phyloP scores from a whole-genome alignment of 53 echinoderm and acorn worm genomes.

The Mesocentrotus franciscanus region DNA sequence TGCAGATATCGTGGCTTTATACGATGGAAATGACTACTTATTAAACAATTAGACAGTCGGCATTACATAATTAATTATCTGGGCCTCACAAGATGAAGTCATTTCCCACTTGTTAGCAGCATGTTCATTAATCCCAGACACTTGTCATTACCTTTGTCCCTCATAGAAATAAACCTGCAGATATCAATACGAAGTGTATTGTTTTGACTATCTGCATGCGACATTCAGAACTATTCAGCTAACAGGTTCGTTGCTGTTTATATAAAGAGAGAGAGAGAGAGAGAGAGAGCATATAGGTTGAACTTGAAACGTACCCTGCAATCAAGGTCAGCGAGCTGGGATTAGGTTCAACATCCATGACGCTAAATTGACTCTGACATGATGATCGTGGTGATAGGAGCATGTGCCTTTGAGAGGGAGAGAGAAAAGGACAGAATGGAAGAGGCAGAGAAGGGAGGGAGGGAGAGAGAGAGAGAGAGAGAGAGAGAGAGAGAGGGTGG shows the following conservation, averaged over 20 bases:
- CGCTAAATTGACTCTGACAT: slow-evolving; percentile 28
- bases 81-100: background rate
- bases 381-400: background rate
- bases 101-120: background rate
- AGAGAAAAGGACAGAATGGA: background rate
- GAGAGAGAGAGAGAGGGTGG: background rate
- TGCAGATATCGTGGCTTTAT: no score
- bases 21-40: background rate
- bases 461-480: background rate
- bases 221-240: background rate
- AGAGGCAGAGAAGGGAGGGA: background rate
- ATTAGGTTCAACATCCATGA: background rate
- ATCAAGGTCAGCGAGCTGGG: background rate
- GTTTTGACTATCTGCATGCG: background rate
- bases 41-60: background rate
- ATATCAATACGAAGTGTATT: background rate
- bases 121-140: background rate
- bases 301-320: slow-evolving; percentile 21
- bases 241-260: no score
- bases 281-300: background rate
- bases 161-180: no score
- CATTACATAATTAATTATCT: no score
- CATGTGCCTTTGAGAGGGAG: background rate
- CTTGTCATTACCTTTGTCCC: background rate
- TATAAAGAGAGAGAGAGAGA: no score